These are phyloP conservation scores for Druceiella hillmani DNA, from an alignment of 2,888 invertebrate genomes.

Conservation along the genomic window DNA sequence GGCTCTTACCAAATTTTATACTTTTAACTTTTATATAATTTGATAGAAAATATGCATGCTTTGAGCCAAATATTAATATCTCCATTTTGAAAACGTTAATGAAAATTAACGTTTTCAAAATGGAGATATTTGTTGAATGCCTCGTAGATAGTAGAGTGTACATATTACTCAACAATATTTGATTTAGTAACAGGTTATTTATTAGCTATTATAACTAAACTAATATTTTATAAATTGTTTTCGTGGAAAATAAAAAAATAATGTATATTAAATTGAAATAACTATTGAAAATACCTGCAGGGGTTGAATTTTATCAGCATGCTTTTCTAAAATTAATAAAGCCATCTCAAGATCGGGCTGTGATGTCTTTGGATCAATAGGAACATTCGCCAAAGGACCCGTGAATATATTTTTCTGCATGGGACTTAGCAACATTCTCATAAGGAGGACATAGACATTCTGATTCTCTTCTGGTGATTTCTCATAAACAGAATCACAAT, in stretches of 20 bases:
- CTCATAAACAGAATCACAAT: slow-evolving; percentile 69
- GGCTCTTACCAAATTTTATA: no score
- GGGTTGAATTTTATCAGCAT: slow-evolving; percentile 81
- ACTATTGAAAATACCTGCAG: slow-evolving; percentile 51
- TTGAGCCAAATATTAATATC: no score
- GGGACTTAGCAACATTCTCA: slow-evolving; percentile 48
- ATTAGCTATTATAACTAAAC: background rate
- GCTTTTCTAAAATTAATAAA: slow-evolving; percentile 72
- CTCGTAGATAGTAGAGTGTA: background rate
- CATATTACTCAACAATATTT: no score
- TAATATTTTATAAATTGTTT: slow-evolving; percentile 4
- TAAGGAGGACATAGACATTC: slow-evolving; percentile 58
- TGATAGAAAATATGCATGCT: no score
- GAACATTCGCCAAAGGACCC: slow-evolving; percentile 44
- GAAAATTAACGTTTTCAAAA: no score
- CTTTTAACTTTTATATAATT: no score
- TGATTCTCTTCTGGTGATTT: slow-evolving; percentile 34
- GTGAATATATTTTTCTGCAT: slow-evolving; percentile 31
- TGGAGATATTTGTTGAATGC: no score
- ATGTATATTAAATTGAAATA: slow-evolving; percentile 3
- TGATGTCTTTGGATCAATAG: slow-evolving; percentile 54
- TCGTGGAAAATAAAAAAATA: slow-evolving; percentile 1
- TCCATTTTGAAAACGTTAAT: no score
- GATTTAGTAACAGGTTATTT: slow-evolving; percentile 1
- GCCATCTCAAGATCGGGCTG: slow-evolving; percentile 76